Evolutionary conservation across 2,888 invertebrate genomes (phyloP).

Genomic region (Acanthosoma haemorrhoidale): DNA sequence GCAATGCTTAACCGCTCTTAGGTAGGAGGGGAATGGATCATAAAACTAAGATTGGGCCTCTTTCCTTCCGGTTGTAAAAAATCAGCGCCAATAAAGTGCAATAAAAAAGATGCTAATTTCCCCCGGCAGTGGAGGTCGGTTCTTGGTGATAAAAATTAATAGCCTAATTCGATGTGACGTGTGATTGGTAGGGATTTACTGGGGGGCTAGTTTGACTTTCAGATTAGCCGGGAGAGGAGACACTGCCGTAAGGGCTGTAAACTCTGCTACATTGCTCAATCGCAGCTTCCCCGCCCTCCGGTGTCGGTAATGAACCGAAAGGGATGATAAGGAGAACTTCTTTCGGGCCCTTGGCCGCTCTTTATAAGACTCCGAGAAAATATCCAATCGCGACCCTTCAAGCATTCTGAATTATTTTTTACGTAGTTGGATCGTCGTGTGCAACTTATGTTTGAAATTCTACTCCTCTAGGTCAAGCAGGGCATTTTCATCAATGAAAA

Average conservation of each 20-base stretch:
- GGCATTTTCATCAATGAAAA: no score
- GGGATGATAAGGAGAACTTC: constrained; percentile 14
- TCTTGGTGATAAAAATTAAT: constrained; percentile 13
- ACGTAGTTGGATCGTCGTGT: no score
- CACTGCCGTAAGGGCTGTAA: constrained; percentile 11
- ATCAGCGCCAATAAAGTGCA: constrained; percentile 15
- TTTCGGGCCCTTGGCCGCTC: no score
- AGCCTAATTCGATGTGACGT: constrained; percentile 25
- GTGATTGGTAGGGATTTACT: not conserved
- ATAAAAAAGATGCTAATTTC: constrained; percentile 24
- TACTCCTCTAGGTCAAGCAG: no score
- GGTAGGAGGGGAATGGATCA: not conserved
- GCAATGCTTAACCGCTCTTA: not conserved
- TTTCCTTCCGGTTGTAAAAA: constrained; percentile 23
- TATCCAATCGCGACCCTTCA: no score
- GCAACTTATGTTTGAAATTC: no score
- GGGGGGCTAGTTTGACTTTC: constrained; percentile 25
- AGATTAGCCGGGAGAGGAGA: constrained; percentile 13
- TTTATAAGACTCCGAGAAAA: no score
- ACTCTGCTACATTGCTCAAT: constrained; percentile 24
- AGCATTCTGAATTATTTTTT: no score
- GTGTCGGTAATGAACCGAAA: constrained; percentile 14
- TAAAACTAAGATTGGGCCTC: not conserved
- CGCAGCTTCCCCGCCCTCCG: not conserved
- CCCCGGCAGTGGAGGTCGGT: not conserved